Percentiles rank a stretch among this genome's conserved stretches.
Evolutionary conservation across 2,888 invertebrate genomes (phyloP).

Genomic region (Drosophila seclusa): DNA sequence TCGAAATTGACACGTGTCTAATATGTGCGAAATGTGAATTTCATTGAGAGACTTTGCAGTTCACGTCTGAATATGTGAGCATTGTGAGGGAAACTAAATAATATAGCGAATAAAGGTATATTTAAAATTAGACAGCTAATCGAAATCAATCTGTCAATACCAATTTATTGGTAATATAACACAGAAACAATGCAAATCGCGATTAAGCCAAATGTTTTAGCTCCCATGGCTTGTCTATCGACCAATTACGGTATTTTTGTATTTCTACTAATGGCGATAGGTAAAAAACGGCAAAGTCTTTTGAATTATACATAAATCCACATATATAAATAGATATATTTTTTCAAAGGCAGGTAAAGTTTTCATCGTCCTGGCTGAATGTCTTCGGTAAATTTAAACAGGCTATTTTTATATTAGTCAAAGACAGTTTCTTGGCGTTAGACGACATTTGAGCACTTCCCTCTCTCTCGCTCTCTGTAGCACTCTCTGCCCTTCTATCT

Average conservation of each 20-base stretch:
- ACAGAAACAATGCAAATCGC: background rate
- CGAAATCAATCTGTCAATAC: background rate
- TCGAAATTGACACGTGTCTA: conserved; percentile 49
- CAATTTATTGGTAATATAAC: conserved; percentile 1
- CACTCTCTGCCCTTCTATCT: too few relatives aligned
- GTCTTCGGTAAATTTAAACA: conserved; percentile 42
- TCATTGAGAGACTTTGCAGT: conserved; percentile 1
- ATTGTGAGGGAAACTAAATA: background rate
- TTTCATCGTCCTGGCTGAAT: conserved; percentile 32
- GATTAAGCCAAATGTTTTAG: conserved; percentile 19
- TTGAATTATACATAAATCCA: conserved; percentile 70
- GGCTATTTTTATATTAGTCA: conserved; percentile 49
- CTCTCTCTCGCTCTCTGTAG: background rate
- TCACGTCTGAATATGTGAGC: background rate
- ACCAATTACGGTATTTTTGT: conserved; percentile 45
- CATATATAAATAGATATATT: conserved; percentile 18
- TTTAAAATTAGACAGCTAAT: background rate
- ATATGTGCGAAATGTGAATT: conserved; percentile 3
- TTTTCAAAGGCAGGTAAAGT: conserved; percentile 50
- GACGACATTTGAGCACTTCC: background rate
- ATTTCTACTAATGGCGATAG: background rate
- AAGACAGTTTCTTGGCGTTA: background rate
- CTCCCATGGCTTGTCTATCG: conserved; percentile 1
- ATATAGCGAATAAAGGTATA: background rate
- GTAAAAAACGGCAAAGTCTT: conserved; percentile 20